A percentile compares a stretch with the other conserved stretches of the same genome.
Conservation (phyloP, 2,797 vertebrate species). For the Cephalopachus bancanus region DNA sequence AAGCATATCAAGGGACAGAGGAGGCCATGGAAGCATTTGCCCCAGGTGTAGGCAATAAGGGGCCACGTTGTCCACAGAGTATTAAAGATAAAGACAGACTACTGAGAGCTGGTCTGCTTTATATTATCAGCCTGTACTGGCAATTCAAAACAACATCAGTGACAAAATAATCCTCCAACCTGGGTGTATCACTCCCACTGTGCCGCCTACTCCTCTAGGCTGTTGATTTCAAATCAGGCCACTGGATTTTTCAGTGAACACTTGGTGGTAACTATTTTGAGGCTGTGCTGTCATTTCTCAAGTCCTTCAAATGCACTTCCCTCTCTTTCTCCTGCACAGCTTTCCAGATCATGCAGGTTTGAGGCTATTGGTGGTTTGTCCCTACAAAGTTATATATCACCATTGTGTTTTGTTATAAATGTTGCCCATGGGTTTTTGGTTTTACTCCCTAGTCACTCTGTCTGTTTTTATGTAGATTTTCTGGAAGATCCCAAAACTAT, state of each 20-base stretch:
- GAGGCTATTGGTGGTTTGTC: not conserved
- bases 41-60: not conserved
- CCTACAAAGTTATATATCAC: not conserved
- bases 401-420: conserved; percentile 9
- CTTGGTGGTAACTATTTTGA: not conserved
- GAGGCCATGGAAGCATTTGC: not conserved
- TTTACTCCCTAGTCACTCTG: not conserved
- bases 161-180: not conserved
- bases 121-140: not conserved
- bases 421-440: not conserved
- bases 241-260: not conserved
- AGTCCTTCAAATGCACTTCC: not conserved
- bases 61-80: not conserved
- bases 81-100: not conserved
- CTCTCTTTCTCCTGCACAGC: not conserved
- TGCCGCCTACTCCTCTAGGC: not conserved
- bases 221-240: not conserved
- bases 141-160: not conserved
- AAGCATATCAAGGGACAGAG: not conserved
- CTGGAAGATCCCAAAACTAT: not conserved
- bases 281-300: not conserved
- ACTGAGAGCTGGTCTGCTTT: not conserved
- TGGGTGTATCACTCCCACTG: not conserved
- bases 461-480: not conserved
- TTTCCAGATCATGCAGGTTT: not conserved